A percentile compares a stretch with the other conserved stretches of the same genome.
phyloP scores from a whole-genome alignment of 2,113 vertebrate genomes.

The Istiophorus platypterus region DNA sequence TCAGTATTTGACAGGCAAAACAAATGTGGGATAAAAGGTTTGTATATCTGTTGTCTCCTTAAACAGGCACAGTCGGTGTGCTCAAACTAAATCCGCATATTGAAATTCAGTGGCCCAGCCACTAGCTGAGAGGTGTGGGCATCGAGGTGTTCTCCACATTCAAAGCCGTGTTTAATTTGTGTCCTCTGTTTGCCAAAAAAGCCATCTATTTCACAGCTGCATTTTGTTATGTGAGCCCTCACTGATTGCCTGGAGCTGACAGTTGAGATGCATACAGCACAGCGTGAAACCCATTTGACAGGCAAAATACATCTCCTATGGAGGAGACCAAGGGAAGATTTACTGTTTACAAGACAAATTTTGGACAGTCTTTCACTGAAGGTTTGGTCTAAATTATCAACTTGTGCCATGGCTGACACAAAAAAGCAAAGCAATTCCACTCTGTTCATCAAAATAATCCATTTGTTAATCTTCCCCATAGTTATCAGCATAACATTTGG shows the following conservation, averaged over 20 bases:
- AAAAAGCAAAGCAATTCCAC: background rate
- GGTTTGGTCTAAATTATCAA: constrained; percentile 15
- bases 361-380: constrained; percentile 22
- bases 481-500: background rate
- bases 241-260: constrained; percentile 35
- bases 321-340: constrained; percentile 15
- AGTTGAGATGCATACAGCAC: constrained; percentile 25
- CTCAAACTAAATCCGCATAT: constrained; percentile 22
- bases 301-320: constrained; percentile 16
- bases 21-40: background rate
- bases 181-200: constrained; percentile 34
- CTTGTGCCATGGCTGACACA: background rate
- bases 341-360: background rate
- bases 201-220: constrained; percentile 58
- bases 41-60: background rate
- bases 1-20: constrained; percentile 17
- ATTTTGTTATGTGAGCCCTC: constrained; percentile 14
- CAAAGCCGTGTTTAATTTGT: constrained; percentile 40
- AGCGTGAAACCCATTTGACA: constrained; percentile 21
- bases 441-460: too few species aligned
- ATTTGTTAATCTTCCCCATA: background rate
- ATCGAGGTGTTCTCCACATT: constrained; percentile 33
- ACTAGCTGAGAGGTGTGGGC: constrained; percentile 1
- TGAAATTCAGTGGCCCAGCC: background rate
- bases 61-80: background rate